A percentile compares a stretch with the other conserved stretches of the same genome.
These are phyloP conservation scores for Phragmatobia fuliginosa DNA, from an alignment of 2,888 invertebrate species.

Conservation along the genomic window DNA sequence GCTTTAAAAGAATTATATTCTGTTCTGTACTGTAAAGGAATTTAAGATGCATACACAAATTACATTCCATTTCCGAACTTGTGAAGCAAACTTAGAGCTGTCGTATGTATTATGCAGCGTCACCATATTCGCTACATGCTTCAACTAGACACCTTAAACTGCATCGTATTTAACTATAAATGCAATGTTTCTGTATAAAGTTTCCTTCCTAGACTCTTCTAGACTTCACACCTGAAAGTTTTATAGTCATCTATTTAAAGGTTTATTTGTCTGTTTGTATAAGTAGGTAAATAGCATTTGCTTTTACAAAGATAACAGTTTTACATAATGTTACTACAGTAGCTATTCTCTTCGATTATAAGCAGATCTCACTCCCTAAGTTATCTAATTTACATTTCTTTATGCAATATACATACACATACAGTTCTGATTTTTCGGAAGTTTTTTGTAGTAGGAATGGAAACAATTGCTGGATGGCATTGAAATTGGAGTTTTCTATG, in stretches of 20 bases:
- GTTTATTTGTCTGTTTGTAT: not conserved
- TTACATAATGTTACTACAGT: not conserved
- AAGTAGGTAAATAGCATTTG: not conserved
- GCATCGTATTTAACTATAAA: constrained; percentile 26
- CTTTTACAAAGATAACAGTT: not conserved
- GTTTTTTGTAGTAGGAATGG: too few species aligned
- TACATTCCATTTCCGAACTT: constrained; percentile 46
- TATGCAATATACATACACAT: too few species aligned
- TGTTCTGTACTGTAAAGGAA: constrained; percentile 8
- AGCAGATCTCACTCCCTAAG: too few species aligned
- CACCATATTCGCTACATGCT: constrained; percentile 31
- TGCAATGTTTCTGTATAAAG: constrained; percentile 37
- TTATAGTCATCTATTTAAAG: not conserved
- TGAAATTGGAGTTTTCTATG: too few species aligned
- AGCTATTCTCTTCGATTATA: too few species aligned
- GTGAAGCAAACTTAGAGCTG: constrained; percentile 35
- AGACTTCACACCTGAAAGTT: constrained; percentile 30
- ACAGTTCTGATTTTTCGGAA: too few species aligned
- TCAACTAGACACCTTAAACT: constrained; percentile 33
- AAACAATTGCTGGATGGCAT: too few species aligned
- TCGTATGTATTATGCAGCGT: constrained; percentile 50
- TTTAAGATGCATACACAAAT: constrained; percentile 26
- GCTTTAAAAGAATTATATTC: not conserved
- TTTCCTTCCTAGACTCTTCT: constrained; percentile 31
- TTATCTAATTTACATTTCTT: too few species aligned